Conservation (phyloP, 1,140 invertebrate species). For the Nymphalis io region DNA sequence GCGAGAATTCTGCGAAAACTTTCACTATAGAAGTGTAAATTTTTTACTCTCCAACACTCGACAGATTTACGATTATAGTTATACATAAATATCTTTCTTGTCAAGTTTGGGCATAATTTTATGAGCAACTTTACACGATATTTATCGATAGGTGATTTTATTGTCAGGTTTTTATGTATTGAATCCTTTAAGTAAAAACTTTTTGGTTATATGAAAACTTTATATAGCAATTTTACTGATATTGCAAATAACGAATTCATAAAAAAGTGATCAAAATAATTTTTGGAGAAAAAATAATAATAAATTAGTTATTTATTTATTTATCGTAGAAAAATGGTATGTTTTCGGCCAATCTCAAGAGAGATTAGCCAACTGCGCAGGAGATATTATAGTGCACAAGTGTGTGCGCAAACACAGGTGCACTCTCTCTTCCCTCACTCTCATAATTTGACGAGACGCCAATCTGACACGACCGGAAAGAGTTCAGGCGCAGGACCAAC, state of each 20-base stretch:
- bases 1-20: background rate
- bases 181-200: background rate
- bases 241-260: background rate
- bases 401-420: too few species aligned
- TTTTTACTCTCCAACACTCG: background rate
- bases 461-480: too few species aligned
- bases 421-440: too few species aligned
- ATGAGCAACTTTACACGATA: constrained; percentile 7
- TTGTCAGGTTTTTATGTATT: background rate
- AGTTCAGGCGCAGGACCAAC: too few species aligned
- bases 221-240: constrained; percentile 3
- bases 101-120: constrained; percentile 4
- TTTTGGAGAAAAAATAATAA: too few species aligned
- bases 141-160: constrained; percentile 5
- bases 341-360: too few species aligned
- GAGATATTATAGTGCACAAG: too few species aligned
- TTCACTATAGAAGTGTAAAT: constrained; percentile 4
- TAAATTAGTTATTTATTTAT: too few species aligned
- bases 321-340: too few species aligned
- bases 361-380: too few species aligned
- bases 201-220: background rate
- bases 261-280: background rate
- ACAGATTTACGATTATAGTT: constrained; percentile 8
- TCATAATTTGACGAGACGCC: too few species aligned
- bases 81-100: background rate